Evolutionary conservation across 2,888 invertebrate species (phyloP).

Genomic region (Nephrotoma flavescens): DNA sequence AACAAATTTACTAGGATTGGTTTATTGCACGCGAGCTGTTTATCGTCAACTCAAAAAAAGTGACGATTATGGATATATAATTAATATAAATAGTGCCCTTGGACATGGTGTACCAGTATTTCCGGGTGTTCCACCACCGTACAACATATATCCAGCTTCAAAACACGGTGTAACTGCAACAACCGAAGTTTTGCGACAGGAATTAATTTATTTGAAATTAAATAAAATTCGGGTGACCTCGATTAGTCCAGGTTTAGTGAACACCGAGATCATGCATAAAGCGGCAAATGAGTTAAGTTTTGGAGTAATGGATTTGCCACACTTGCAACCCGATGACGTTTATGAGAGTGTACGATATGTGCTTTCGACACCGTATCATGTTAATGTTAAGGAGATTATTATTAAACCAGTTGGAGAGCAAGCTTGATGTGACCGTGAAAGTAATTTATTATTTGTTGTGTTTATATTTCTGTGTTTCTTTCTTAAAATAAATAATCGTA

Average conservation of each 20-base stretch:
- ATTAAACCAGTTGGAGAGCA: constrained; percentile 1
- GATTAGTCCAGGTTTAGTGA: background rate
- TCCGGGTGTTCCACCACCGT: background rate
- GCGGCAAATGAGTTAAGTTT: background rate
- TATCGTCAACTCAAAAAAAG: constrained; percentile 33
- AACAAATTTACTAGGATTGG: constrained; percentile 31
- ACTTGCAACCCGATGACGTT: background rate
- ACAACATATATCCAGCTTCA: constrained; percentile 21
- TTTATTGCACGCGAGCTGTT: constrained; percentile 33
- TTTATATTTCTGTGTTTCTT: too few species aligned
- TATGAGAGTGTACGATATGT: background rate
- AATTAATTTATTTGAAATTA: constrained; percentile 16
- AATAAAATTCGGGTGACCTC: background rate
- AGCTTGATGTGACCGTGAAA: background rate
- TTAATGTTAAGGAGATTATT: background rate
- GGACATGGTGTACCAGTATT: constrained; percentile 32
- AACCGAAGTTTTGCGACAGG: constrained; percentile 24
- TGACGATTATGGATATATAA: constrained; percentile 30
- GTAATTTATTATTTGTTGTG: too few species aligned
- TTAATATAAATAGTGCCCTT: constrained; percentile 34
- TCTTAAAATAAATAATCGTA: too few species aligned
- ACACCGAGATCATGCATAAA: background rate
- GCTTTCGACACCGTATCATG: background rate
- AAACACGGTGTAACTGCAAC: constrained; percentile 26
- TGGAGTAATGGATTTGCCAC: background rate